Conservation (phyloP, 2,113 vertebrate genomes). For the Capreolus pygargus region DNA sequence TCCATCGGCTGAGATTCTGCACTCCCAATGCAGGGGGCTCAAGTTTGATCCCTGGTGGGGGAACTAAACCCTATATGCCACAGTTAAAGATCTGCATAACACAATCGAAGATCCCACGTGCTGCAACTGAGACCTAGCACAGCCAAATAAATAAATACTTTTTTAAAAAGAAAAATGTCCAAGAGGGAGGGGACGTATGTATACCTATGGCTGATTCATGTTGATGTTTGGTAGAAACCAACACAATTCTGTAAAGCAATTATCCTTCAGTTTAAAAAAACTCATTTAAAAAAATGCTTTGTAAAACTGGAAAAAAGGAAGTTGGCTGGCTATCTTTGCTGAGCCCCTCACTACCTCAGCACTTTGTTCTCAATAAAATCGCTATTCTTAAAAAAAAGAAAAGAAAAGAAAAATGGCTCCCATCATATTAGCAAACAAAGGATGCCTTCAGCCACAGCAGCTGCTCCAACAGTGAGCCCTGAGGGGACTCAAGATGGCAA, state of each 20-base stretch:
- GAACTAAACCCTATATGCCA: neutral
- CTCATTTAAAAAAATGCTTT: neutral
- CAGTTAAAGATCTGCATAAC: neutral
- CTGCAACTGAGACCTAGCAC: neutral
- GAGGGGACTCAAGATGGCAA: neutral
- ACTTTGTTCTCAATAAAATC: neutral
- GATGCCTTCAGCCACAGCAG: neutral
- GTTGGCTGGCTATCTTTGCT: neutral
- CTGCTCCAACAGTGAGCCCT: neutral
- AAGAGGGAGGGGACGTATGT: neutral
- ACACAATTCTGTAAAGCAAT: neutral
- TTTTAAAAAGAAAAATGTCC: neutral
- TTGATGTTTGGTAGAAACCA: neutral
- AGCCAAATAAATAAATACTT: neutral
- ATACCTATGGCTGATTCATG: neutral
- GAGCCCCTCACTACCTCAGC: neutral
- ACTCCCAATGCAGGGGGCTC: neutral
- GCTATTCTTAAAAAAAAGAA: neutral
- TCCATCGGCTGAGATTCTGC: neutral
- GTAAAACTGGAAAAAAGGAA: neutral
- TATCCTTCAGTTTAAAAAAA: neutral
- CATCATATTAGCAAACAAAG: neutral
- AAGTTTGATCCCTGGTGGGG: neutral
- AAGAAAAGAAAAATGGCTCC: neutral
- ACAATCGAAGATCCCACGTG: neutral